These are phyloP conservation scores for Diachasmimorpha longicaudata DNA, from an alignment of 1,140 invertebrate genomes.

Conservation along the genomic window DNA sequence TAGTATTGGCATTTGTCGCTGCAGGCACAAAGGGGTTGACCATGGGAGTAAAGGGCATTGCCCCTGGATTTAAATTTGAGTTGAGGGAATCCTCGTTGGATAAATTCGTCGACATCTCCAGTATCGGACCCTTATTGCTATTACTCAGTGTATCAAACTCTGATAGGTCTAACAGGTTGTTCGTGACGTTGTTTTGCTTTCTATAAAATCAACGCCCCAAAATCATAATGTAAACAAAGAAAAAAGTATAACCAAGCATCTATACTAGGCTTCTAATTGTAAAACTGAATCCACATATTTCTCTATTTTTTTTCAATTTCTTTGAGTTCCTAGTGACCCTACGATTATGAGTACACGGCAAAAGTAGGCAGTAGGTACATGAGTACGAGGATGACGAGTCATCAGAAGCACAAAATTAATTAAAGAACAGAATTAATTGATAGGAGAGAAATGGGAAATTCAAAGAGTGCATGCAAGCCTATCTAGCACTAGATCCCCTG, in stretches of 20 bases:
- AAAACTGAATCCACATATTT: background rate
- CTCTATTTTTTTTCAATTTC: background rate
- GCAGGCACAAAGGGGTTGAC: slow-evolving; percentile 51
- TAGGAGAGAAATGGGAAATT: slow-evolving; percentile 27
- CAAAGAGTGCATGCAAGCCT: background rate
- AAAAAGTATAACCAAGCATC: slow-evolving; percentile 42
- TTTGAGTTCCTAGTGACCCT: background rate
- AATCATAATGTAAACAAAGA: slow-evolving; percentile 50
- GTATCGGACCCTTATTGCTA: slow-evolving; percentile 62
- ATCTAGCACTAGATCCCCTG: background rate
- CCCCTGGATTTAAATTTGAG: slow-evolving; percentile 58
- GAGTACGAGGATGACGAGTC: slow-evolving; percentile 21
- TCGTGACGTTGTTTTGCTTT: slow-evolving; percentile 65
- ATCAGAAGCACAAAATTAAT: background rate
- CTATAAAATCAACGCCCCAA: slow-evolving; percentile 52
- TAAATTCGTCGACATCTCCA: slow-evolving; percentile 55
- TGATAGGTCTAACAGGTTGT: slow-evolving; percentile 64
- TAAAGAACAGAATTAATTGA: background rate
- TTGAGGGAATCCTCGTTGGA: slow-evolving; percentile 59
- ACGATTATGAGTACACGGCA: slow-evolving; percentile 43
- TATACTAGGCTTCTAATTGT: background rate
- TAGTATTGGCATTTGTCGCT: slow-evolving; percentile 52
- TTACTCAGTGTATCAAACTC: slow-evolving; percentile 68
- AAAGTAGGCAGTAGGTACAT: slow-evolving; percentile 54
- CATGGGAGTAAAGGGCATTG: slow-evolving; percentile 57